phyloP scores from a whole-genome alignment of 2,888 invertebrate genomes.

The Stenchaetothrips biformis region DNA sequence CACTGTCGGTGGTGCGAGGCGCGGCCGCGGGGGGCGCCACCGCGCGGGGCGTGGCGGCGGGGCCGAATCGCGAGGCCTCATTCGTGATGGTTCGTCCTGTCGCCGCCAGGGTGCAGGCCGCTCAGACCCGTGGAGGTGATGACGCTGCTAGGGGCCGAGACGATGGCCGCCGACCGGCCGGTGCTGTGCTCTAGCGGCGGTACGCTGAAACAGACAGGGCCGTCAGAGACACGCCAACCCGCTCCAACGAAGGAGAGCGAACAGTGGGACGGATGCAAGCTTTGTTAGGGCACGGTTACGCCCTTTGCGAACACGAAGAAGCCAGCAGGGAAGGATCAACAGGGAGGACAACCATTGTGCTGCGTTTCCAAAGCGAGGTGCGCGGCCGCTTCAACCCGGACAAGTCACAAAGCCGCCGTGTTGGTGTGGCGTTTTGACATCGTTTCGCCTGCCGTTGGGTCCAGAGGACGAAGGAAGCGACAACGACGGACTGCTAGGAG shows the following conservation, averaged over 20 bases:
- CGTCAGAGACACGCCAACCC: neutral
- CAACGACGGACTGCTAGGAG: too few relatives aligned
- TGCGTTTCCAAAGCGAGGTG: too few relatives aligned
- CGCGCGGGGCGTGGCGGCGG: neutral
- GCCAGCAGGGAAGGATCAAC: too few relatives aligned
- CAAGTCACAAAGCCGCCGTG: too few relatives aligned
- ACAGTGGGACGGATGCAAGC: neutral
- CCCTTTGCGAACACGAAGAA: too few relatives aligned
- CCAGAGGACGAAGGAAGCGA: too few relatives aligned
- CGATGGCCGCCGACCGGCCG: neutral
- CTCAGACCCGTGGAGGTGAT: constrained; percentile 12
- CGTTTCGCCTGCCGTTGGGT: too few relatives aligned
- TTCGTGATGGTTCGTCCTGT: neutral
- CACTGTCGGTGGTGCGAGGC: neutral
- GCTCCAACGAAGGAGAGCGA: neutral
- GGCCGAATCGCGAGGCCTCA: neutral
- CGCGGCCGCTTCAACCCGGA: too few relatives aligned
- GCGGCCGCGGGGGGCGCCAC: neutral
- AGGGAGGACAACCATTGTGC: too few relatives aligned
- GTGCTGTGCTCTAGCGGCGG: constrained; percentile 22
- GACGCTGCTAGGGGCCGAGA: constrained; percentile 2
- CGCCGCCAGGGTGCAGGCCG: constrained; percentile 12
- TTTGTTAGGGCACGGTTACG: too few relatives aligned
- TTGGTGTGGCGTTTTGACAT: too few relatives aligned
- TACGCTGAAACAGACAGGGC: constrained; percentile 6